A percentile compares a stretch with the other conserved stretches of the same genome.
Evolutionary conservation across 2,113 vertebrate species (phyloP).

Genomic region (Callipepla squamata): DNA sequence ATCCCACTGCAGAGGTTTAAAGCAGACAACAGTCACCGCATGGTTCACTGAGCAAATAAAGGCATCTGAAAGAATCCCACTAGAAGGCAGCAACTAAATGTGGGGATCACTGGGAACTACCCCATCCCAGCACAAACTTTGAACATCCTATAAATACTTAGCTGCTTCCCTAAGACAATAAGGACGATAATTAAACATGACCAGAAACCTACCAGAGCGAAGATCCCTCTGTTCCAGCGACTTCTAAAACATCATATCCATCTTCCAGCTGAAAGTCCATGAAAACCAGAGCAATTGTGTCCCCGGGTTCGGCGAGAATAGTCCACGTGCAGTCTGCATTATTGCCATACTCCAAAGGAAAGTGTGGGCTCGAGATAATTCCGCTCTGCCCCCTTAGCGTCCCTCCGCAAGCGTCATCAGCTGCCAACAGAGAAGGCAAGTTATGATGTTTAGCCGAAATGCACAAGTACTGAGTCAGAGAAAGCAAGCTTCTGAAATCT

Average conservation of each 20-base stretch:
- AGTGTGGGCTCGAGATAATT: conserved; percentile 95
- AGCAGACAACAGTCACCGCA: neutral
- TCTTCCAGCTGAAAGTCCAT: conserved; percentile 97
- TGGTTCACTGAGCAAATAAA: neutral
- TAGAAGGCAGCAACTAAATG: neutral
- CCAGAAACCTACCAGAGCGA: conserved; percentile 90
- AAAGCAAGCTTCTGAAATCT: neutral
- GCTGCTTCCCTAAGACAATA: accelerated
- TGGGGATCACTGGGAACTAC: accelerated
- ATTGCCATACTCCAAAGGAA: conserved; percentile 93
- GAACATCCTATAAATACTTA: accelerated
- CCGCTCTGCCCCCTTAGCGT: conserved; percentile 95
- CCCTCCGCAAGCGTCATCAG: conserved; percentile 94
- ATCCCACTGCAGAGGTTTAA: neutral
- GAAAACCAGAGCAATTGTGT: conserved; percentile 97
- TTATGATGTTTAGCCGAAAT: neutral
- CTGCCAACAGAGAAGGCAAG: conserved; percentile 64
- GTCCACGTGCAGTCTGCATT: conserved; percentile 99
- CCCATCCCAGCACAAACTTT: neutral
- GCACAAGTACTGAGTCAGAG: neutral
- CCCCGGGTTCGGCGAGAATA: conserved; percentile 94
- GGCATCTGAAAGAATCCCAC: neutral
- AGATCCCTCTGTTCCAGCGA: conserved; percentile 94
- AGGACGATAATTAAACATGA: accelerated
- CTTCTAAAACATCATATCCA: conserved; percentile 94